A percentile compares a stretch with the other conserved stretches of the same genome.
Evolutionary conservation across 2,888 invertebrate genomes (phyloP).

Genomic region (Serripes groenlandicus): DNA sequence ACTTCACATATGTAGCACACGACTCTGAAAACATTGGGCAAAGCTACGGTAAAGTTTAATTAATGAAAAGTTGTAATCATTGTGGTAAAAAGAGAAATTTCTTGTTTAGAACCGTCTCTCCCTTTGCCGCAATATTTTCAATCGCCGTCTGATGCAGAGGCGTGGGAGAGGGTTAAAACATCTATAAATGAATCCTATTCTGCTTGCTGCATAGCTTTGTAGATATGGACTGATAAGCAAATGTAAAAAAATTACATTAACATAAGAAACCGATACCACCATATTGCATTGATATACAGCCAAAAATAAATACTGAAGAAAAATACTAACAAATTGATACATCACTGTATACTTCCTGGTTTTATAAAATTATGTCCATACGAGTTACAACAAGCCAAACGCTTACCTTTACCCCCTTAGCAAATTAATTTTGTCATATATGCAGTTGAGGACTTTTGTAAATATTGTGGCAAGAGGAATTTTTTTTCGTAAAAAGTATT

Average conservation of each 20-base stretch:
- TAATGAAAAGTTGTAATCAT: background rate
- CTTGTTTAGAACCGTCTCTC: background rate
- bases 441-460: too few species aligned
- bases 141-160: background rate
- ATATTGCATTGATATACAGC: too few species aligned
- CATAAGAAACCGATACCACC: too few species aligned
- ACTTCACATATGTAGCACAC: background rate
- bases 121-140: background rate
- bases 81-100: background rate
- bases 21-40: background rate
- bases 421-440: too few species aligned
- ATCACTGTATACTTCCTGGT: too few species aligned
- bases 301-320: background rate
- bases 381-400: too few species aligned
- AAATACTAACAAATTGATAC: too few species aligned
- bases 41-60: background rate
- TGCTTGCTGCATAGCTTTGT: background rate
- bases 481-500: too few species aligned
- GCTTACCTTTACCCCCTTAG: too few species aligned
- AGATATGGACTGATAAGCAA: background rate
- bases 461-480: too few species aligned
- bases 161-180: background rate
- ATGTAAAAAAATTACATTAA: background rate
- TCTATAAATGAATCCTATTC: background rate
- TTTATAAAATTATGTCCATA: too few species aligned